A percentile compares a stretch with the other conserved stretches of the same genome.
These are phyloP conservation scores for Lasius platythorax DNA, from an alignment of 2,888 invertebrate species.

Conservation along the genomic window DNA sequence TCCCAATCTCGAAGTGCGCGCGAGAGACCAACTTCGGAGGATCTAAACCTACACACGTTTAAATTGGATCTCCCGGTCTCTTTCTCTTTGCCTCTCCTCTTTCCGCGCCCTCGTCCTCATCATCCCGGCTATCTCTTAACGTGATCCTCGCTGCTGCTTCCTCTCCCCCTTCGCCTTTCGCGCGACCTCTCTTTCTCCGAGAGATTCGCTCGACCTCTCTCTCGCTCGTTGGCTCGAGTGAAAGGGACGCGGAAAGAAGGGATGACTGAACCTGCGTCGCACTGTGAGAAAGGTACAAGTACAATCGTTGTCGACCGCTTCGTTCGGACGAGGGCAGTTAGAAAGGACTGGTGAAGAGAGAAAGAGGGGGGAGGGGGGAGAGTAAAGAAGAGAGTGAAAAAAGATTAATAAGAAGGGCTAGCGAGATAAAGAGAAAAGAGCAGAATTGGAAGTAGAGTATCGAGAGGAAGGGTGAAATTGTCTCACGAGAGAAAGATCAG, in stretches of 20 bases:
- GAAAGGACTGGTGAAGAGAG: constrained; percentile 40
- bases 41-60: constrained; percentile 73
- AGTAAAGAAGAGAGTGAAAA: constrained; percentile 10
- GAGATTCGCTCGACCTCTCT: constrained; percentile 44
- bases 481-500: constrained; percentile 58
- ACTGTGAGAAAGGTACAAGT: constrained; percentile 77
- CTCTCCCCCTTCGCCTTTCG: constrained; percentile 32
- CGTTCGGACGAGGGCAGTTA: constrained; percentile 57
- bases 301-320: constrained; percentile 63
- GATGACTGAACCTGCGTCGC: constrained; percentile 67
- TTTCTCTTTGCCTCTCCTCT: constrained; percentile 50
- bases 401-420: constrained; percentile 8
- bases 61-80: constrained; percentile 78
- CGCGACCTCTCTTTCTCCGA: constrained; percentile 32
- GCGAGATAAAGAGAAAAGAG: constrained; percentile 56
- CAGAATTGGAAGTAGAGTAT: constrained; percentile 45
- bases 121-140: constrained; percentile 22
- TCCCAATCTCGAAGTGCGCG: constrained; percentile 76
- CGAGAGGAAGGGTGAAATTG: constrained; percentile 57
- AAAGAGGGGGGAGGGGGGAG: constrained; percentile 48
- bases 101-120: background rate
- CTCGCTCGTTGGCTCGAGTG: constrained; percentile 62
- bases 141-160: background rate
- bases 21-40: constrained; percentile 73
- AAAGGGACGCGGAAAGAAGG: constrained; percentile 73